Percentiles rank a stretch among this genome's conserved stretches.
These are phyloP conservation scores for Brachirus orientalis DNA, from an alignment of 2,113 vertebrate genomes.

Conservation along the genomic window DNA sequence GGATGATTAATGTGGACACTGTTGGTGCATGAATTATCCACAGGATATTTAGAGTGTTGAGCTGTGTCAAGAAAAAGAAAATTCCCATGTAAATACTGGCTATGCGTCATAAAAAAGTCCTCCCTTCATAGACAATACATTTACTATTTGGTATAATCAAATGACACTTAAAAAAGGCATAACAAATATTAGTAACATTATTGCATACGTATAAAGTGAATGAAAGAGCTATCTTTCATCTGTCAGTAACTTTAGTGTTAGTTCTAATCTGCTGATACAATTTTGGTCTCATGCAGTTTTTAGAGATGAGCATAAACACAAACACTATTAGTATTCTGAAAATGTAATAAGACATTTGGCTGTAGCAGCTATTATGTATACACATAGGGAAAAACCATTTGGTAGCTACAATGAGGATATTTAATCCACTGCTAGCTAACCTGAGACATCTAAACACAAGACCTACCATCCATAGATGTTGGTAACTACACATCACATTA, in stretches of 20 bases:
- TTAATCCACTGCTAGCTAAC: slow-evolving; percentile 41
- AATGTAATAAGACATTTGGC: slow-evolving; percentile 57
- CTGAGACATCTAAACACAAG: slow-evolving; percentile 57
- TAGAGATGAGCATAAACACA: slow-evolving; percentile 21
- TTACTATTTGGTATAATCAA: slow-evolving; percentile 50
- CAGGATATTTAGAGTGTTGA: slow-evolving; percentile 21
- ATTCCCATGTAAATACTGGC: slow-evolving; percentile 12
- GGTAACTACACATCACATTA: slow-evolving; percentile 14
- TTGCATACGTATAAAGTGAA: slow-evolving; percentile 50
- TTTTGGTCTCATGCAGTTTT: slow-evolving; percentile 4
- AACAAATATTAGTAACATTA: slow-evolving; percentile 61
- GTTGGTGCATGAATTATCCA: slow-evolving; percentile 41
- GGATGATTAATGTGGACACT: slow-evolving; percentile 46
- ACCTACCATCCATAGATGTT: slow-evolving; percentile 13
- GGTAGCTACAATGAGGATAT: slow-evolving; percentile 47
- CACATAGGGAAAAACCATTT: slow-evolving; percentile 49
- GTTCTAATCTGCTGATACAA: slow-evolving; percentile 18
- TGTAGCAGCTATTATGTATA: slow-evolving; percentile 60
- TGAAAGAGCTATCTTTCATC: neutral
- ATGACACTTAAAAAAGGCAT: slow-evolving; percentile 27
- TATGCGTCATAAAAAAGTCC: slow-evolving; percentile 17
- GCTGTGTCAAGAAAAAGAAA: neutral
- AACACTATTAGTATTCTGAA: slow-evolving; percentile 42
- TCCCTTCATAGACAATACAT: slow-evolving; percentile 48
- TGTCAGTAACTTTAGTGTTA: slow-evolving; percentile 49